A percentile compares a stretch with the other conserved stretches of the same genome.
phyloP scores from a whole-genome alignment of 2,113 vertebrate genomes.

The Gallinago undulata region DNA sequence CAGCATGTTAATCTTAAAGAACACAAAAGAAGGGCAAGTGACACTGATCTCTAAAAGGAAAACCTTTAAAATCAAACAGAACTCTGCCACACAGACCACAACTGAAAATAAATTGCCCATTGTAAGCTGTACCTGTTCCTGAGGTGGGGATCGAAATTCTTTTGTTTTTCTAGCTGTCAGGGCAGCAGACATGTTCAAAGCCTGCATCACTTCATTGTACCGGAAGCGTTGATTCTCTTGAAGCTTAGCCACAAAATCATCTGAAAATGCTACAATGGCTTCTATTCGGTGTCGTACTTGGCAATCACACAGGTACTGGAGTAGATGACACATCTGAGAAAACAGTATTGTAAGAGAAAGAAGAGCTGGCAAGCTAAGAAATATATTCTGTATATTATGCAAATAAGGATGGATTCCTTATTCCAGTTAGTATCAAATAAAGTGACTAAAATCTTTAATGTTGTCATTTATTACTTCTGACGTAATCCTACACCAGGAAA shows the following conservation, averaged over 20 bases:
- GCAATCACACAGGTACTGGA: conserved; percentile 95
- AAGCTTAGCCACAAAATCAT: conserved; percentile 92
- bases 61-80: neutral
- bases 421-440: neutral
- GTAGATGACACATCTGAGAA: conserved; percentile 92
- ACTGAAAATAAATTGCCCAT: neutral
- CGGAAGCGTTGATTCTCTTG: conserved; percentile 96
- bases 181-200: conserved; percentile 96
- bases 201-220: conserved; percentile 98
- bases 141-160: conserved; percentile 94
- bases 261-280: conserved; percentile 94
- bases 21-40: neutral
- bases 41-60: neutral
- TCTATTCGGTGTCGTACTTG: conserved; percentile 94
- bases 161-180: conserved; percentile 95
- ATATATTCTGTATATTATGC: neutral
- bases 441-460: neutral
- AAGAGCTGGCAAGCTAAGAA: neutral
- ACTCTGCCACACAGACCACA: neutral
- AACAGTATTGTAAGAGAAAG: neutral
- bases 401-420: neutral
- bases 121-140: conserved; percentile 86
- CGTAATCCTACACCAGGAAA: neutral
- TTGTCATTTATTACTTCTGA: neutral
- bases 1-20: conserved; percentile 92